Percentiles rank a stretch among this genome's conserved stretches.
Evolutionary conservation across 2,113 vertebrate genomes (phyloP).

Genomic region (Thamnaconus septentrionalis): DNA sequence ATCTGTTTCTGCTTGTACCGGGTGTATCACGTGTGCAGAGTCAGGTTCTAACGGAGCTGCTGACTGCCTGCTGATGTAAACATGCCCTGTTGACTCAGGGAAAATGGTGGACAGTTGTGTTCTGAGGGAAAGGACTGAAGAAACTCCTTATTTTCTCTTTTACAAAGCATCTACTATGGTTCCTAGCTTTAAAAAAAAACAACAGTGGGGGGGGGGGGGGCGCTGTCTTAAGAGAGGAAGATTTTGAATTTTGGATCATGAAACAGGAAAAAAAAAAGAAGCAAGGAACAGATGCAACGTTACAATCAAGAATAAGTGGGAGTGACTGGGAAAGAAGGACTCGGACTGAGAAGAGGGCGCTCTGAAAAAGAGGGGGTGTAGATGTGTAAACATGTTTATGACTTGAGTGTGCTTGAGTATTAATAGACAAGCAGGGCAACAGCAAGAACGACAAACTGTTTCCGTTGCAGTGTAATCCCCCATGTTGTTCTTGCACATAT

Average conservation of each 20-base stretch:
- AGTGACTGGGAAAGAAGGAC: slow-evolving; percentile 1
- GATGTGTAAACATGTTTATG: slow-evolving; percentile 59
- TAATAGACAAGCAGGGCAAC: too few species aligned
- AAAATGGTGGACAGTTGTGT: not conserved
- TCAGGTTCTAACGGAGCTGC: slow-evolving; percentile 18
- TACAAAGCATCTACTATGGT: too few species aligned
- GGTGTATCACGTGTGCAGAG: not conserved
- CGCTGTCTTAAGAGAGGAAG: not conserved
- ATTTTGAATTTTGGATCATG: not conserved
- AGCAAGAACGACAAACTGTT: too few species aligned
- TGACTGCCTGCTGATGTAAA: not conserved
- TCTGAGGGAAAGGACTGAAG: too few species aligned
- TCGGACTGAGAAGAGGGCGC: not conserved
- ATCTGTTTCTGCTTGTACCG: slow-evolving; percentile 47
- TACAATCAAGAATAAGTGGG: slow-evolving; percentile 12
- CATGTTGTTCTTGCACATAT: too few species aligned
- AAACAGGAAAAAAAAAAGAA: too few species aligned
- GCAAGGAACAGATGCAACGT: not conserved
- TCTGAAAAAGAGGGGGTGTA: slow-evolving; percentile 4
- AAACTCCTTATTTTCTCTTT: not conserved
- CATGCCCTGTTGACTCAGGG: not conserved
- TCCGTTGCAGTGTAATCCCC: too few species aligned
- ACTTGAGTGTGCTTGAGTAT: not conserved
- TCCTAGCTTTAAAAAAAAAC: too few species aligned
- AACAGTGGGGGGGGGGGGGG: too few species aligned